Base-by-base conservation (phyloP, 2,888 invertebrate species). In the Limnephilus auricula region DNA sequence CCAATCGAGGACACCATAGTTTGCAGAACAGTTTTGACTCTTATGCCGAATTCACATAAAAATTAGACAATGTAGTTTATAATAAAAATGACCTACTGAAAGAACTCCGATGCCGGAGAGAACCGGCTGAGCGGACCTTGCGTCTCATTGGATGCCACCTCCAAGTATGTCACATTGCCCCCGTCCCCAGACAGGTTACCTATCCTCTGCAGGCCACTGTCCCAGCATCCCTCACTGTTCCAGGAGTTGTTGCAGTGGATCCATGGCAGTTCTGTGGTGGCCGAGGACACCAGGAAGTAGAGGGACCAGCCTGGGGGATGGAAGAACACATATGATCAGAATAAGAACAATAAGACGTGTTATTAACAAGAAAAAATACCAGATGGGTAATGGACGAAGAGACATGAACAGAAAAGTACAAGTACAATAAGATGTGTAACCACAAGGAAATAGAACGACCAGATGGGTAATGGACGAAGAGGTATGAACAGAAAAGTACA, bases 241-340 rank as follows among this genome's bases (percentile, higher is more conserved):
- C 98, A 98, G 0, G 97, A 95, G 95, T 98, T 98, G 94, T 98
- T 97, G 94, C 98, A 98, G 93, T 97, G 97, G 90, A 98, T 95
- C 98, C 98, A 98, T 1, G 98, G 98, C 45, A 98, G 95, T 93
- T 97, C 97, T 0, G 96, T 95, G 83, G 96, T 96, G 83, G 97
- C 96, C 94, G 98, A 98, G 30, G 97, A 97, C 93, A 97, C 96
- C 93, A 98, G 96, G 95, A 98, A 98, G 95, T 98, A 98, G 93
- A 98, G 95, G 4, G 98, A 97, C 98, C 98, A 98, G 87, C 97
- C 96, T 96, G 93, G 13, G 31, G 30, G 40, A n/a, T n/a, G 40
- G 9, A 45, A n/a, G 40, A 40, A 65, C 15, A 65, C 6, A 65
- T 25, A 40, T 10, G 40, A 40, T 40, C 12, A 40, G 40, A 40